Evolutionary conservation across 53 echinoderm and acorn worm species (phyloP), one percentile per base, ranked within the genome.

Genomic region (Zoroaster sp.): DNA sequence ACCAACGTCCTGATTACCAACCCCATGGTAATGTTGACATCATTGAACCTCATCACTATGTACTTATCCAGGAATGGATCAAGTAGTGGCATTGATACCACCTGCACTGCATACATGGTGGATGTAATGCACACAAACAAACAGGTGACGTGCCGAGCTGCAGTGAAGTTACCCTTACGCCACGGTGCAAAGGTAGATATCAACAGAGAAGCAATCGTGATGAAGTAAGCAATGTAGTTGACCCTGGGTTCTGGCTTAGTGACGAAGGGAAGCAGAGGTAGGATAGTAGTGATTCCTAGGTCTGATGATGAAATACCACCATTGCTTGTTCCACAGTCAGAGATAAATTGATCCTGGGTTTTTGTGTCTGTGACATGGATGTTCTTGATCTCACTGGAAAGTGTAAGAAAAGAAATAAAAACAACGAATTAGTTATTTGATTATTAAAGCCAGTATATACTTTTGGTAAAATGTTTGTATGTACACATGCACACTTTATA

Each of bases 121-220:
- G 65, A 81, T 15, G 40, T 41, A 2, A 81, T 43, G 67, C 44
- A 67, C 31, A 66, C 67, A 81, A 81, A 81, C 68, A 81, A 81
- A 41, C 81, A 42, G 67, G 81, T 81, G 42, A 81, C 43, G 41
- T 67, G 81, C 4, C 81, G 66, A 28, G 44, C 17, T 30, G 41
- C 33, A 30, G 81, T 81, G 81, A 81, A 81, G 81, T 81, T 81
- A 3, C 81, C 81, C 81, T 81, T n/a, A 11, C 66, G 81, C 68
- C 81, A 81, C 1, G 81, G 81, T 36, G 23, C 30, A 31, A 81
- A 67, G 67, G 66, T 38, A 25, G 81, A 81, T 40, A 66, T 81
- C 81, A 65, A 81, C 20, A 81, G 81, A 33, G 31, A 67, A 43
- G 42, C 81, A 81, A 40, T 54, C 67, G 23, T 66, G 66, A 81